Conservation (phyloP, 2,888 invertebrate genomes). For the Drosophila flavopinicola region DNA sequence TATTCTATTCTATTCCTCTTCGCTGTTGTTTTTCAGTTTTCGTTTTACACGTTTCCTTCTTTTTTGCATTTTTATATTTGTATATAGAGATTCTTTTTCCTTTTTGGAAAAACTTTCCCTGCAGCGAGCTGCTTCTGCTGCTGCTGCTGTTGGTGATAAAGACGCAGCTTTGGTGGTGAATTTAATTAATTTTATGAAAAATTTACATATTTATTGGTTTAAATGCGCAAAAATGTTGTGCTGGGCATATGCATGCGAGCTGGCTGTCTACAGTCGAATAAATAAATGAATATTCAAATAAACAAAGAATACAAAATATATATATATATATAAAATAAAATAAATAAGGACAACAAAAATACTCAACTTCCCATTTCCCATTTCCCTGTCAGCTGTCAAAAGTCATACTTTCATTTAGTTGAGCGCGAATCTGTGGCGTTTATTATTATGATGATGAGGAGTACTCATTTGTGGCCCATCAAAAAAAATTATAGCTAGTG, state of each 20-base stretch:
- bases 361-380: slow-evolving; percentile 2
- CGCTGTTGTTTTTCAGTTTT: slow-evolving; percentile 14
- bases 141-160: slow-evolving; percentile 42
- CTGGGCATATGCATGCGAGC: slow-evolving; percentile 50
- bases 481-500: not conserved
- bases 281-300: slow-evolving; percentile 71
- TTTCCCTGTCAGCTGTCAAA: no score
- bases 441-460: no score
- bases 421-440: no score
- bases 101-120: slow-evolving; percentile 52
- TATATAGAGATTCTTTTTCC: slow-evolving; percentile 12
- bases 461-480: not conserved
- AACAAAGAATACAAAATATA: slow-evolving; percentile 10
- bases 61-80: slow-evolving; percentile 15
- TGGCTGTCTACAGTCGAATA: slow-evolving; percentile 39
- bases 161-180: slow-evolving; percentile 72
- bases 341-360: not conserved
- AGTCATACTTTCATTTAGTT: no score
- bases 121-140: slow-evolving; percentile 17
- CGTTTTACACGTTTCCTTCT: slow-evolving; percentile 19
- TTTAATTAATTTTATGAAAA: slow-evolving; percentile 81
- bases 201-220: slow-evolving; percentile 81
- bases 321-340: slow-evolving; percentile 2
- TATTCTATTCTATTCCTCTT: slow-evolving; percentile 5
- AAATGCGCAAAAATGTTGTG: slow-evolving; percentile 68